Evolutionary conservation across 2,888 invertebrate genomes (phyloP).

Genomic region (Pseudeuparius sepicola): DNA sequence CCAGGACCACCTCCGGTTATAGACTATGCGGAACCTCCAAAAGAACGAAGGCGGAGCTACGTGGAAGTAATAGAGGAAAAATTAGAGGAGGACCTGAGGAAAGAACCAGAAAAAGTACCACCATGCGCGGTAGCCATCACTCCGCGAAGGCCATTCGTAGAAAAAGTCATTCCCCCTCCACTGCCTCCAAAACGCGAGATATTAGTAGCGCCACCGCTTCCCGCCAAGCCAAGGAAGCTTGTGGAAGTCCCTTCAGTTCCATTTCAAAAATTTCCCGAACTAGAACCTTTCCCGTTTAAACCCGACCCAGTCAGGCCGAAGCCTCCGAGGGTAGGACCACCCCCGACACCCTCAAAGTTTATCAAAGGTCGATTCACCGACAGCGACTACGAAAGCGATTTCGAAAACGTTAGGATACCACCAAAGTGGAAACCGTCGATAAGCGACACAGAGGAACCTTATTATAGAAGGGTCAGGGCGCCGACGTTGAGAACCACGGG

Average conservation of each 20-base stretch:
- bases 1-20: conserved; percentile 61
- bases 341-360: conserved; percentile 49
- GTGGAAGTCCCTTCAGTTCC: conserved; percentile 31
- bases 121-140: conserved; percentile 48
- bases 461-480: conserved; percentile 45
- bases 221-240: conserved; percentile 31
- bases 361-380: conserved; percentile 47
- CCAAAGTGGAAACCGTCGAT: conserved; percentile 52
- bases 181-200: conserved; percentile 38
- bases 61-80: conserved; percentile 49
- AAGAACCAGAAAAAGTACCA: conserved; percentile 44
- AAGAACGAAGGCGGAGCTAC: conserved; percentile 43
- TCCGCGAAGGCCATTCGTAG: conserved; percentile 31
- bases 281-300: conserved; percentile 43
- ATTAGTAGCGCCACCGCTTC: conserved; percentile 38
- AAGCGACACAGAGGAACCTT: conserved; percentile 53
- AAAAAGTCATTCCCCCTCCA: conserved; percentile 37
- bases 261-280: conserved; percentile 39
- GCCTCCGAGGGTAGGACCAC: conserved; percentile 39
- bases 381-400: conserved; percentile 61
- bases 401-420: conserved; percentile 40
- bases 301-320: conserved; percentile 39
- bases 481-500: conserved; percentile 41
- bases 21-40: conserved; percentile 48
- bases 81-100: conserved; percentile 43